Percentiles rank a stretch among this genome's conserved stretches.
phyloP scores from a whole-genome alignment of 2,888 invertebrate species.

The Microctonus aethiopoides region DNA sequence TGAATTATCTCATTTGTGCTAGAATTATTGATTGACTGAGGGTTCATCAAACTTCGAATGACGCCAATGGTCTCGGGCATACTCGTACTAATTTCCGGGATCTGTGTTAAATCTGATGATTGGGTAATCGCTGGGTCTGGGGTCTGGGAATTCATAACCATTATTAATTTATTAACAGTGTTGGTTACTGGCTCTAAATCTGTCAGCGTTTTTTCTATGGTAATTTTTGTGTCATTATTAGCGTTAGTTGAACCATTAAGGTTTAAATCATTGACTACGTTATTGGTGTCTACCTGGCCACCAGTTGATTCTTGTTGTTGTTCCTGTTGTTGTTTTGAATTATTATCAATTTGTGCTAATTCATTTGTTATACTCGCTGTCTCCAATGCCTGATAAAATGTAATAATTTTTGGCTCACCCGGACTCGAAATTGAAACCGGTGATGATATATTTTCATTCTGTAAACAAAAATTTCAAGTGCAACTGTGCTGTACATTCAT shows the following conservation, averaged over 20 bases:
- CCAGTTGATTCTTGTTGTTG: conserved; percentile 45
- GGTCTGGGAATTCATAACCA: conserved; percentile 49
- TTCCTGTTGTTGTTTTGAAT: conserved; percentile 40
- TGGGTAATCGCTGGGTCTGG: conserved; percentile 47
- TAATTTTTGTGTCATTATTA: conserved; percentile 62
- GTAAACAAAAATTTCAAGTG: conserved; percentile 59
- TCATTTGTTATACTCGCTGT: conserved; percentile 61
- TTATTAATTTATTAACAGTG: conserved; percentile 43
- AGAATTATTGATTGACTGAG: conserved; percentile 9
- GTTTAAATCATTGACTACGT: conserved; percentile 49
- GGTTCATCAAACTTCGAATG: conserved; percentile 13
- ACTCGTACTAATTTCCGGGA: conserved; percentile 39
- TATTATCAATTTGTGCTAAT: conserved; percentile 43
- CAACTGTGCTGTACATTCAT: conserved; percentile 53
- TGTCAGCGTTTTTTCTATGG: conserved; percentile 42
- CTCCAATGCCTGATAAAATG: conserved; percentile 63
- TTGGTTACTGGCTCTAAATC: conserved; percentile 40
- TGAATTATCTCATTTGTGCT: background rate
- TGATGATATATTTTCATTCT: conserved; percentile 54
- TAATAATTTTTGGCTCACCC: conserved; percentile 60
- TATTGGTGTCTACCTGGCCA: conserved; percentile 59
- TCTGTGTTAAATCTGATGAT: conserved; percentile 45
- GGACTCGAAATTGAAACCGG: conserved; percentile 58
- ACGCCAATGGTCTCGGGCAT: conserved; percentile 35
- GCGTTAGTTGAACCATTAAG: conserved; percentile 56